Percentiles rank a stretch among this genome's conserved stretches.
phyloP scores from a whole-genome alignment of 2,888 invertebrate species.

The Drosophila borborema region DNA sequence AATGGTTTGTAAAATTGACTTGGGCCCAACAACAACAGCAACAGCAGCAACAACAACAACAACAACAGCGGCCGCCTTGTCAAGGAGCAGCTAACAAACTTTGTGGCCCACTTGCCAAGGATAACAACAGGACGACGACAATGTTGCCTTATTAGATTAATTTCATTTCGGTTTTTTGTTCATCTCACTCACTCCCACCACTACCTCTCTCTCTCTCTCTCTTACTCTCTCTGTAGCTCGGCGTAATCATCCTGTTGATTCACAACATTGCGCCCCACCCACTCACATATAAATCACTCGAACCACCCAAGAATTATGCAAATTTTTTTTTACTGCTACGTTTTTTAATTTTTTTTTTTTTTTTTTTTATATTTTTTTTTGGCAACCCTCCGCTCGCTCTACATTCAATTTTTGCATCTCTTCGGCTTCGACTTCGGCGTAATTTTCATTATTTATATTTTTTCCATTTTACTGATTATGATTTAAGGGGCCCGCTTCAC shows the following conservation, averaged over 20 bases:
- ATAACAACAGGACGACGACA: conserved; percentile 58
- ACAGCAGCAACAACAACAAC: conserved; percentile 21
- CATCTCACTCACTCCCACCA: background rate
- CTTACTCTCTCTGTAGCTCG: conserved; percentile 5
- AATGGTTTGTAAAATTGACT: conserved; percentile 85
- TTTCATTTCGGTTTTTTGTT: conserved; percentile 75
- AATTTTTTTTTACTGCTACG: conserved; percentile 55
- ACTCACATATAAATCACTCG: conserved; percentile 40
- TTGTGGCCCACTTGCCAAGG: conserved; percentile 35
- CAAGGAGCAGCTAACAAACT: conserved; percentile 58
- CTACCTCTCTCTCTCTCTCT: conserved; percentile 5
- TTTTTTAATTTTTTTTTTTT: conserved; percentile 9
- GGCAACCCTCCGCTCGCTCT: conserved; percentile 66
- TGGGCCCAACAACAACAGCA: conserved; percentile 57
- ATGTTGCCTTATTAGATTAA: conserved; percentile 84
- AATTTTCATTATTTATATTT: conserved; percentile 81
- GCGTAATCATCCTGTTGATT: conserved; percentile 77
- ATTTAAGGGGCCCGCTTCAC: conserved; percentile 73
- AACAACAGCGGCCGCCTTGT: conserved; percentile 18
- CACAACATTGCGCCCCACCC: conserved; percentile 50
- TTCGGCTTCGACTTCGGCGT: conserved; percentile 35
- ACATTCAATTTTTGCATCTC: conserved; percentile 70
- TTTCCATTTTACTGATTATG: conserved; percentile 83
- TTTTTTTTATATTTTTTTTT: conserved; percentile 38
- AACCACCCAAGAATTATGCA: conserved; percentile 69